Evolutionary conservation across 2,888 invertebrate genomes (phyloP), one percentile per base, ranked within the genome.

Genomic region (Tetragonisca angustula): DNA sequence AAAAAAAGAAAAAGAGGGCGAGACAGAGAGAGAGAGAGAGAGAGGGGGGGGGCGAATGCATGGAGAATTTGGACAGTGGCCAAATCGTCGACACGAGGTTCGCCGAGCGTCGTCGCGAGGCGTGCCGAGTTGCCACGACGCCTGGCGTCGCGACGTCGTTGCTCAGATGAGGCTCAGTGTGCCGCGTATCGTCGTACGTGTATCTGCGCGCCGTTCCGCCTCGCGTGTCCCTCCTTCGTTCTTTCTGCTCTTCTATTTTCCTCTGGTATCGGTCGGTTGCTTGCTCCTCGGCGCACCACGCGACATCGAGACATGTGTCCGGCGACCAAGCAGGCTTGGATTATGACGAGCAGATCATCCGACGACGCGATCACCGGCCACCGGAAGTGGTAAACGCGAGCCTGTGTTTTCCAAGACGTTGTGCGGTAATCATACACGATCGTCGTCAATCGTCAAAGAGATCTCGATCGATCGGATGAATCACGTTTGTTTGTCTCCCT

Each of bases 111-210:
- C 71, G 68, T 52, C 68, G 70, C 83, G 87, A 86, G 83, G 77
- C 72, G 84, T 87, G 67, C 75, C 85, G 89, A 81, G 71, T 74
- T 72, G 70, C 75, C 83, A 77, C 89, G 90, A 91, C 89, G 92
- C 87, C 86, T 84, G 82, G 86, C 88, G 87, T 83, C 83, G 78
- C 79, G 85, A 86, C 91, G 91, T 85, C 92, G 90, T 86, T 89
- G 78, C 76, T 80, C 80, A 2, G 65, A 75, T 74, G 50, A 36
- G 56, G 75, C 72, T 87, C 89, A 89, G 89, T 89, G 64, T 79
- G 70, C 89, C 90, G 89, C 89, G 86, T 83, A 87, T 78, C 87
- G 81, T 87, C 75, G 81, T 67, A 76, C 79, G 89, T 85, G 82
- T 70, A 70, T 81, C 36, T 70, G 77, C 72, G 79, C 54, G 50